phyloP scores from a whole-genome alignment of 2,888 invertebrate species.

The Orthosia cruda region DNA sequence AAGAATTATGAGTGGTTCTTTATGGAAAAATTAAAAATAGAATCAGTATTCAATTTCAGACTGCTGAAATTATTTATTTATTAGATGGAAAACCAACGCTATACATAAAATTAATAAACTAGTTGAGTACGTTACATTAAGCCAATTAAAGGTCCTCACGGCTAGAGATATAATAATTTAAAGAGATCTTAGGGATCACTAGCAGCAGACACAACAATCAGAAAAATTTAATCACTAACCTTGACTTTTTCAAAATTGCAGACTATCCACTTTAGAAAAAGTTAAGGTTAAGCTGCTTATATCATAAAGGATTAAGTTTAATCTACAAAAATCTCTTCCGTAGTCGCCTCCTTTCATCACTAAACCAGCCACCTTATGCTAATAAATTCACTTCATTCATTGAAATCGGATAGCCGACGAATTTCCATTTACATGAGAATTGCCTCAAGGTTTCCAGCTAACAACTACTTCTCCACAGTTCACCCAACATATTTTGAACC shows the following conservation, averaged over 20 bases:
- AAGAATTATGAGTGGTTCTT: not conserved
- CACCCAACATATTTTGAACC: conserved; percentile 18
- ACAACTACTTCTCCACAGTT: conserved; percentile 31
- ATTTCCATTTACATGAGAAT: conserved; percentile 64
- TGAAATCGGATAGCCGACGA: conserved; percentile 57
- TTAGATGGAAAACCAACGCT: too few relatives aligned
- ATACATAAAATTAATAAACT: too few relatives aligned
- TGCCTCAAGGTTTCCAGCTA: conserved; percentile 51
- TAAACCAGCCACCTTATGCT: conserved; percentile 5
- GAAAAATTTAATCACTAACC: too few relatives aligned
- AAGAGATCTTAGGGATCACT: too few relatives aligned
- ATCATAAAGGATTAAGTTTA: not conserved
- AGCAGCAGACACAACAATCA: too few relatives aligned
- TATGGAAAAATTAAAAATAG: not conserved
- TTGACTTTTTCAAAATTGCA: too few relatives aligned
- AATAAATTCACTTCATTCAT: conserved; percentile 59
- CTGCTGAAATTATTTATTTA: not conserved
- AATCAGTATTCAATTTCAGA: not conserved
- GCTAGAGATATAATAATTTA: too few relatives aligned
- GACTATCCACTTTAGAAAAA: too few relatives aligned
- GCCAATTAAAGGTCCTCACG: too few relatives aligned
- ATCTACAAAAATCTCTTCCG: not conserved
- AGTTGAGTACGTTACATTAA: too few relatives aligned
- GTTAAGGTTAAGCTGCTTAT: too few relatives aligned
- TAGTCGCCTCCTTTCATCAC: not conserved